Conservation (phyloP, 2,113 vertebrate species). For the Ginglymostoma cirratum region DNA sequence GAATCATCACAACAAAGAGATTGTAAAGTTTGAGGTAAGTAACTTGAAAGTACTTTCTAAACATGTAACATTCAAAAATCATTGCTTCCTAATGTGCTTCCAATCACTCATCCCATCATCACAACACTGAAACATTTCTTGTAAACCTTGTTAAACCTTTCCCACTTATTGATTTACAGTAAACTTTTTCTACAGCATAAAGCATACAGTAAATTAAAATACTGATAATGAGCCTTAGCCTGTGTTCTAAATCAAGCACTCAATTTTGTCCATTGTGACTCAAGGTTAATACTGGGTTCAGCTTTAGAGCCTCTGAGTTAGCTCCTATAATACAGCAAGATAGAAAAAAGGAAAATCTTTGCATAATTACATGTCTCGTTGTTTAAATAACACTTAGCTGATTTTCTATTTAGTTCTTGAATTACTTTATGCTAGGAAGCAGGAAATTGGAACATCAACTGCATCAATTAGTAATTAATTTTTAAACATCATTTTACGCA, state of each 20-base stretch:
- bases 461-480: constrained; percentile 33
- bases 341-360: neutral
- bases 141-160: constrained; percentile 5
- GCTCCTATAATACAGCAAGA: neutral
- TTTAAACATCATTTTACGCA: constrained; percentile 24
- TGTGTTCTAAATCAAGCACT: neutral
- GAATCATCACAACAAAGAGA: neutral
- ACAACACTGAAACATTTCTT: constrained; percentile 17
- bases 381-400: constrained; percentile 22
- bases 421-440: constrained; percentile 9
- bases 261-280: neutral
- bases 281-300: neutral
- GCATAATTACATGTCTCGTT: constrained; percentile 28
- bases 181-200: constrained; percentile 23
- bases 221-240: neutral
- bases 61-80: neutral
- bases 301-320: neutral
- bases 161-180: constrained; percentile 32
- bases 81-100: constrained; percentile 11
- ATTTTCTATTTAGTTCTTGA: constrained; percentile 6
- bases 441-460: constrained; percentile 28
- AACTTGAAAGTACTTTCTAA: constrained; percentile 26
- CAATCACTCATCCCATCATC: constrained; percentile 18
- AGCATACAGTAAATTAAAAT: constrained; percentile 17
- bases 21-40: constrained; percentile 12